These are phyloP conservation scores for Bellardia pandia DNA, from an alignment of 2,888 invertebrate species.

Conservation along the genomic window DNA sequence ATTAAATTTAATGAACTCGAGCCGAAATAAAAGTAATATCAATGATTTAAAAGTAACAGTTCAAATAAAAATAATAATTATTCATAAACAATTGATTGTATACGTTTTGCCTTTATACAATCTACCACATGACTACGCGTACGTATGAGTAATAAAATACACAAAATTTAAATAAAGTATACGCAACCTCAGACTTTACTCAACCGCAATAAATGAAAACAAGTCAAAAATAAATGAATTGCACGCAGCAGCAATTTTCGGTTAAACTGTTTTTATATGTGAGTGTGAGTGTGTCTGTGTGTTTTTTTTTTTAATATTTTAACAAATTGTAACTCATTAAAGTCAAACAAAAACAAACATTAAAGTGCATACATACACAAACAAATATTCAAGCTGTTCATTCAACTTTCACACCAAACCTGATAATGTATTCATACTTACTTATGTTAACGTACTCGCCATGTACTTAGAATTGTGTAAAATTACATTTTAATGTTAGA, in stretches of 20 bases:
- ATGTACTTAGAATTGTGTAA: slow-evolving; percentile 7
- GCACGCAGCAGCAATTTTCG: slow-evolving; percentile 14
- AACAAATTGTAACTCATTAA: slow-evolving; percentile 53
- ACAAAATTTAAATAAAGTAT: slow-evolving; percentile 44
- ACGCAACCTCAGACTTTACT: slow-evolving; percentile 5
- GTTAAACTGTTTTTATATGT: background rate
- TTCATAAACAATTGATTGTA: too few relatives aligned
- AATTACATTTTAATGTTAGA: slow-evolving; percentile 20
- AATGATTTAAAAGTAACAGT: too few relatives aligned
- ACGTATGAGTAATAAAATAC: slow-evolving; percentile 20
- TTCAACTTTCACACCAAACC: background rate
- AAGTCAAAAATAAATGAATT: slow-evolving; percentile 14
- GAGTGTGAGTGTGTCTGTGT: too few relatives aligned
- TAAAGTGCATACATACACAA: background rate
- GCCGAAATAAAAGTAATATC: too few relatives aligned
- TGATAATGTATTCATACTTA: background rate
- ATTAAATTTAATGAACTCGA: too few relatives aligned
- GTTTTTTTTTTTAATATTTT: background rate
- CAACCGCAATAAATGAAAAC: background rate
- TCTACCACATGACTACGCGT: background rate
- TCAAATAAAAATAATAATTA: too few relatives aligned
- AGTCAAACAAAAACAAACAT: slow-evolving; percentile 21
- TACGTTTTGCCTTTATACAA: too few relatives aligned
- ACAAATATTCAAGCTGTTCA: slow-evolving; percentile 8
- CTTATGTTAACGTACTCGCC: background rate